Evolutionary conservation across 2,888 invertebrate genomes (phyloP), one percentile per base, ranked within the genome.

Genomic region (Diploptera punctata): DNA sequence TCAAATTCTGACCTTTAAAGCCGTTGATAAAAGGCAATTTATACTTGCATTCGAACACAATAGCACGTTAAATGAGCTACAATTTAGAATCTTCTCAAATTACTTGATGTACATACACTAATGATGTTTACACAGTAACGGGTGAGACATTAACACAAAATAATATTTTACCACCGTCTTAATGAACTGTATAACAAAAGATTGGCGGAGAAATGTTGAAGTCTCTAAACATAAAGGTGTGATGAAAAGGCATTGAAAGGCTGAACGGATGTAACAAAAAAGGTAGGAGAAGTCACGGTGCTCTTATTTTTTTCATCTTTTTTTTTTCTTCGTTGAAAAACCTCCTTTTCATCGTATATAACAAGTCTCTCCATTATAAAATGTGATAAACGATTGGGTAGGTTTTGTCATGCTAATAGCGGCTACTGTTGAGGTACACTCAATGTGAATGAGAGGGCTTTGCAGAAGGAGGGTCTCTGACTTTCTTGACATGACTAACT

Each of bases 321-420:
- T 24, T 21, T 21, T 54, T 24, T 24, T 19, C 16, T 24, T 21
- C 33, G 10, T 10, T 10, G 33, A 33, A 33, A n/a, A 57, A 57
- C 13, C 65, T 31, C 60, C 60, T 60, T 60, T 60, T n/a, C 16
- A 47, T 10, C 10, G 3, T n/a, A 47, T n/a, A 47, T 13, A 47
- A 47, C 47, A n/a, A n/a, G 47, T n/a, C 29, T 68, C 67, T 72
- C 78, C 78, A 78, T 79, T 78, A 78, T 78, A 78, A 79, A 78
- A 79, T 79, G 79, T 80, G 80, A 80, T 79, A 79, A 79, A 79
- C 79, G 80, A 79, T 78, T 67, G 74, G 75, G 75, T n/a, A n/a
- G n/a, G 77, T 76, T 80, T 79, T 79, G 78, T 79, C 77, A 78
- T 75, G 76, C 73, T 77, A 77, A 76, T 71, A 71, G 71, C 49